Evolutionary conservation across 2,797 vertebrate species (phyloP).

Genomic region (Philypnodon macrostomus): DNA sequence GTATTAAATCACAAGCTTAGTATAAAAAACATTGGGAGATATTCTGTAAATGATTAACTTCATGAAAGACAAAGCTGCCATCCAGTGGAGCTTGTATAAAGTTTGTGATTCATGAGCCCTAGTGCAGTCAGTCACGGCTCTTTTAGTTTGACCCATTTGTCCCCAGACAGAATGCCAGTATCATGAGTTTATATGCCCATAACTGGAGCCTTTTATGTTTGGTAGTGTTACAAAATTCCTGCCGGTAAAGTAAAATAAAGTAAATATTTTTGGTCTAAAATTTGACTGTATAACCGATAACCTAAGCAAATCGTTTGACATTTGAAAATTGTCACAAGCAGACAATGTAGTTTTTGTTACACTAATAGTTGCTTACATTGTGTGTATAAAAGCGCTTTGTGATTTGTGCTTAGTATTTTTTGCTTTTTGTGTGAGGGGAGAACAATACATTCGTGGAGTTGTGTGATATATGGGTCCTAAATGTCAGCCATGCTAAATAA

Average conservation of each 20-base stretch:
- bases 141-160: constrained; percentile 54
- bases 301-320: constrained; percentile 6
- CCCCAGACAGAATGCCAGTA: constrained; percentile 46
- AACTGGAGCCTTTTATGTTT: constrained; percentile 21
- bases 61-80: constrained; percentile 29
- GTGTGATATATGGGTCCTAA: constrained; percentile 61
- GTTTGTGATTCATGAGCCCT: constrained; percentile 10
- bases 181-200: constrained; percentile 22
- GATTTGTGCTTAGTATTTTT: constrained; percentile 31
- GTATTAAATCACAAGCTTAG: constrained; percentile 16
- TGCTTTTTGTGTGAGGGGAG: constrained; percentile 19
- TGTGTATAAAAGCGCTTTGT: constrained; percentile 50
- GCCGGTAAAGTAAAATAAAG: background rate
- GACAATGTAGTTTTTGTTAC: constrained; percentile 40
- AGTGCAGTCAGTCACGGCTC: constrained; percentile 14
- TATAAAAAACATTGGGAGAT: constrained; percentile 18
- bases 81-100: constrained; percentile 27
- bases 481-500: constrained; percentile 71
- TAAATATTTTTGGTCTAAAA: no score
- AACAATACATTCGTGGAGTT: constrained; percentile 55
- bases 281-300: no score
- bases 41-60: constrained; percentile 23
- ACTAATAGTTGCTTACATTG: constrained; percentile 57
- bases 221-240: background rate
- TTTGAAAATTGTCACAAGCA: constrained; percentile 18